Evolutionary conservation across 1,140 invertebrate species (phyloP).

Genomic region (Lucilia cuprina): DNA sequence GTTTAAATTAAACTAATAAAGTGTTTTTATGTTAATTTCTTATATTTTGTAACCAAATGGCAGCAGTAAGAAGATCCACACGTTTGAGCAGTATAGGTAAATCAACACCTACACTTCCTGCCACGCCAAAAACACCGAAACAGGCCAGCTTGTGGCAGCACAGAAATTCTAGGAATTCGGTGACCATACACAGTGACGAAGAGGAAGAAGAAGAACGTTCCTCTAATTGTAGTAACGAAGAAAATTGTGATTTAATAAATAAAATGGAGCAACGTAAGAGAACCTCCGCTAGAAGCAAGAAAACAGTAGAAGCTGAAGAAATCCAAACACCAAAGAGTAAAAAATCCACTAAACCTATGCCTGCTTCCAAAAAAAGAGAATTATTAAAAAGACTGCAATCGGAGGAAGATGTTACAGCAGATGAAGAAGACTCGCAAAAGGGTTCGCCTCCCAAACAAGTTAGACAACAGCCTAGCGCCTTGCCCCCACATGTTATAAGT

Average conservation of each 20-base stretch:
- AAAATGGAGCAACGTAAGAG: conserved; percentile 35
- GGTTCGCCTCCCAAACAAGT: conserved; percentile 56
- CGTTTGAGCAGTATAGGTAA: conserved; percentile 54
- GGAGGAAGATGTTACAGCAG: conserved; percentile 5
- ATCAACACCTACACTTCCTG: conserved; percentile 39
- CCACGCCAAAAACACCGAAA: conserved; percentile 39
- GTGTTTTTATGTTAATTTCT: background rate
- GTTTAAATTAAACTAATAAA: background rate
- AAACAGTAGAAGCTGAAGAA: background rate
- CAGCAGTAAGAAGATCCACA: conserved; percentile 55
- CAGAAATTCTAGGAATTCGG: conserved; percentile 44
- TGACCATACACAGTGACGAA: conserved; percentile 45
- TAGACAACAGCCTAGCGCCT: background rate
- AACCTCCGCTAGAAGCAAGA: background rate
- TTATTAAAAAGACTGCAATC: conserved; percentile 16
- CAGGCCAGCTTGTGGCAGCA: conserved; percentile 53
- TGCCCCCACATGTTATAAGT: conserved; percentile 51
- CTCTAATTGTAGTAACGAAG: conserved; percentile 46
- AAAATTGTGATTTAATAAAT: conserved; percentile 55
- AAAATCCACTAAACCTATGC: conserved; percentile 40
- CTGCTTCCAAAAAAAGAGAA: conserved; percentile 24
- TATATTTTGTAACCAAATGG: conserved; percentile 43
- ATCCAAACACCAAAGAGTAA: conserved; percentile 57
- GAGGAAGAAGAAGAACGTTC: conserved; percentile 46
- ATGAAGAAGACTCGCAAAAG: conserved; percentile 9